Evolutionary conservation across 2,888 invertebrate genomes (phyloP).

Genomic region (Taphrorychus bicolor): DNA sequence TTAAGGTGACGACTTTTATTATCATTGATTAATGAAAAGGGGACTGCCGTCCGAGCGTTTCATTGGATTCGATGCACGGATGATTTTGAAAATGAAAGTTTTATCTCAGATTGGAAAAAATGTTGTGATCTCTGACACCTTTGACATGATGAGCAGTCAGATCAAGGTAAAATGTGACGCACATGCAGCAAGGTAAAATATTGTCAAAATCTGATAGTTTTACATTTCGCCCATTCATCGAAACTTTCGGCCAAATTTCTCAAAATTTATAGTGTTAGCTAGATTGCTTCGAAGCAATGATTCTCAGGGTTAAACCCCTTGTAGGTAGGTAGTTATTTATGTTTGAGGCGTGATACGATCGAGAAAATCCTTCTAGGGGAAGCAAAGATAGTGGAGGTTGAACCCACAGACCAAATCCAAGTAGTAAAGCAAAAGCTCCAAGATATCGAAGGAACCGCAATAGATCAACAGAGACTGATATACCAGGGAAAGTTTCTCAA

Average conservation of each 20-base stretch:
- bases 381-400: conserved; percentile 55
- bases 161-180: neutral
- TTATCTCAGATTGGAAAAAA: neutral
- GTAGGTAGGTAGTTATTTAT: neutral
- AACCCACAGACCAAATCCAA: conserved; percentile 53
- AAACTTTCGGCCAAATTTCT: neutral
- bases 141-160: neutral
- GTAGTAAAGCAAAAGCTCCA: conserved; percentile 74
- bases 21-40: conserved; percentile 48
- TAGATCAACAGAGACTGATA: conserved; percentile 89
- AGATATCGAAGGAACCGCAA: conserved; percentile 90
- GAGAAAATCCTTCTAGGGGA: conserved; percentile 57
- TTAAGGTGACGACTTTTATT: conserved; percentile 57
- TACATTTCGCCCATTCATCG: no score
- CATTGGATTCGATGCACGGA: conserved; percentile 22
- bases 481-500: conserved; percentile 94
- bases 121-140: neutral
- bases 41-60: conserved; percentile 9
- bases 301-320: neutral
- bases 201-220: neutral
- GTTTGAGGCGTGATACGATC: conserved; percentile 51
- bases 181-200: neutral
- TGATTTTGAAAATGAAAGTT: conserved; percentile 16
- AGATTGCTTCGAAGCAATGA: no score
- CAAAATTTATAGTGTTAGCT: neutral